Evolutionary conservation across 2,113 vertebrate species (phyloP).

Genomic region (Mixornis gularis): DNA sequence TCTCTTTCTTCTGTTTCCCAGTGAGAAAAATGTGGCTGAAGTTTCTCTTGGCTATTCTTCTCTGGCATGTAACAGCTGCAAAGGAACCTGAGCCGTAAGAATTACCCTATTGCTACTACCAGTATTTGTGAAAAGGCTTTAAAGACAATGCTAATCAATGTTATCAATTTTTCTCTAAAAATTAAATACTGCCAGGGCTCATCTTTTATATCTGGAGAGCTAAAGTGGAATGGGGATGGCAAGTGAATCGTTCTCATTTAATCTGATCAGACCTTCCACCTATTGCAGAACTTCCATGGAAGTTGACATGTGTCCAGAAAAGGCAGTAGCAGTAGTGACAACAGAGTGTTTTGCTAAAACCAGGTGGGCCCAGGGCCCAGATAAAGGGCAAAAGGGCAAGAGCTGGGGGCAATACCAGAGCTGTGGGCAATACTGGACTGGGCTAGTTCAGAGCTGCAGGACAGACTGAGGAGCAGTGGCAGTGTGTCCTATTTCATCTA

Average conservation of each 20-base stretch:
- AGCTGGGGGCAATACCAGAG: neutral
- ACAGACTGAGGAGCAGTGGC: neutral
- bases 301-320: neutral
- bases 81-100: conserved; percentile 58
- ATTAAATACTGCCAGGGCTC: neutral
- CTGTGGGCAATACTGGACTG: neutral
- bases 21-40: conserved; percentile 42
- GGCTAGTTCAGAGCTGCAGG: neutral
- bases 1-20: neutral
- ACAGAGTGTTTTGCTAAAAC: neutral
- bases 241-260: neutral
- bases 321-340: neutral
- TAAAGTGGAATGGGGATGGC: neutral
- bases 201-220: neutral
- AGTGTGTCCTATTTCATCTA: neutral
- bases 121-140: neutral
- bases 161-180: neutral
- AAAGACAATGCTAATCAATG: neutral
- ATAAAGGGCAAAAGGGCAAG: neutral
- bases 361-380: neutral
- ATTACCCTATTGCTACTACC: neutral
- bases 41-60: conserved; percentile 3
- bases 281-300: neutral
- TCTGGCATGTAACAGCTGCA: conserved; percentile 12
- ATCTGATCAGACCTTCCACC: neutral